Conservation (phyloP, 2,888 invertebrate genomes). For the Lasius fuliginosus region DNA sequence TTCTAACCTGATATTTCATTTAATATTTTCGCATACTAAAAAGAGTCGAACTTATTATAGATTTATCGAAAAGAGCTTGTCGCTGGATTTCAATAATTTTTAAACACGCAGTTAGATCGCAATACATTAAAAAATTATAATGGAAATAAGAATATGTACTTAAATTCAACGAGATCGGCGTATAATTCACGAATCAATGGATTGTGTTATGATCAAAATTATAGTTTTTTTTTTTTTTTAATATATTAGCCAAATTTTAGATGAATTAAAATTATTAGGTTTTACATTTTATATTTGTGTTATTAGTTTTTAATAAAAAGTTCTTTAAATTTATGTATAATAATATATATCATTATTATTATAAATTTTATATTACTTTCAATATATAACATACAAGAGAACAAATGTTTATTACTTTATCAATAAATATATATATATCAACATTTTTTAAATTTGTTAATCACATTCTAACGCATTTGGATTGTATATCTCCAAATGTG, state of each 20-base stretch:
- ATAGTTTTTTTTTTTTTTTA: neutral
- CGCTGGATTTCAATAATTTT: neutral
- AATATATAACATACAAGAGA: neutral
- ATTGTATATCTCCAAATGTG: neutral
- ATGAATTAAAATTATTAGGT: neutral
- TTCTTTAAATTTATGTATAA: neutral
- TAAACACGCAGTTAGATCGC: neutral
- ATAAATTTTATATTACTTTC: constrained; percentile 2
- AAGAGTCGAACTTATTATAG: neutral
- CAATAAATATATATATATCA: neutral
- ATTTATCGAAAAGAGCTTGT: neutral
- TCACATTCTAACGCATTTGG: neutral
- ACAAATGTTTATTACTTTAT: neutral
- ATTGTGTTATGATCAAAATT: too few species aligned
- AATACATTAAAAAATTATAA: neutral
- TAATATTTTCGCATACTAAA: neutral
- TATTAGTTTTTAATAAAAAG: neutral
- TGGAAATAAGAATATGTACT: neutral
- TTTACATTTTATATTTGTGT: neutral
- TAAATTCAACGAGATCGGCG: neutral
- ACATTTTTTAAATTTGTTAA: neutral
- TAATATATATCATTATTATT: neutral
- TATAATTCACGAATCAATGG: neutral
- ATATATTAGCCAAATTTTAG: neutral
- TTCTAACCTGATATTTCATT: neutral